These are phyloP conservation scores for Acanthaster planci DNA, from an alignment of 35 echinoderm and acorn worm species.

Conservation along the genomic window DNA sequence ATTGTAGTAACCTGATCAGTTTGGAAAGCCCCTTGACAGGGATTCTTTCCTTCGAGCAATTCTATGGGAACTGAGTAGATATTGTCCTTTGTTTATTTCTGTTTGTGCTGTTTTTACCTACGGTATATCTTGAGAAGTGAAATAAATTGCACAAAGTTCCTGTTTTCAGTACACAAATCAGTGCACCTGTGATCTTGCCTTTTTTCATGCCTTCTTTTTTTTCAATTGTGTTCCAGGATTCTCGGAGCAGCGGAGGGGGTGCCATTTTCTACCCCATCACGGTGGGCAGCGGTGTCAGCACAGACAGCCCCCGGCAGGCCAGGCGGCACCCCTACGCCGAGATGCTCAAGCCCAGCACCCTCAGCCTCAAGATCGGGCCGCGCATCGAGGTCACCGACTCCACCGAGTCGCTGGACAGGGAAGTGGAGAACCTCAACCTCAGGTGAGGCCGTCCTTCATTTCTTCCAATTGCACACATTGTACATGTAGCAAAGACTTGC, in stretches of 20 bases:
- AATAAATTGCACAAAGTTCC: too few relatives aligned
- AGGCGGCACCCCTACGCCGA: constrained; percentile 41
- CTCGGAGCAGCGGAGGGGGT: constrained; percentile 38
- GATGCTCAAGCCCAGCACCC: constrained; percentile 62
- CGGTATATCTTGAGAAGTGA: too few relatives aligned
- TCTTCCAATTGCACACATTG: too few relatives aligned
- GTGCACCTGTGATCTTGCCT: too few relatives aligned
- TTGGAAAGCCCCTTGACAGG: too few relatives aligned
- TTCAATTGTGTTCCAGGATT: constrained; percentile 25
- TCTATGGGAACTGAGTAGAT: too few relatives aligned
- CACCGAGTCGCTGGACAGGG: constrained; percentile 83
- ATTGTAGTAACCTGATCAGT: too few relatives aligned
- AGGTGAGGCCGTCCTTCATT: constrained; percentile 38
- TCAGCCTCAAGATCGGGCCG: constrained; percentile 56
- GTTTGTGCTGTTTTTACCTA: too few relatives aligned
- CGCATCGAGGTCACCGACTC: constrained; percentile 90
- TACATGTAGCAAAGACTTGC: too few relatives aligned
- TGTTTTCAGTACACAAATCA: too few relatives aligned
- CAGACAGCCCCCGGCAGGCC: constrained; percentile 44
- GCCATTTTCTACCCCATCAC: constrained; percentile 68
- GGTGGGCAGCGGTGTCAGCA: not conserved
- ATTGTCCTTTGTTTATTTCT: too few relatives aligned
- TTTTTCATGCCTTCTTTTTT: not conserved
- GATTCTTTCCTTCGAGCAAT: too few relatives aligned
- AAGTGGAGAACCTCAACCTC: constrained; percentile 82